Conservation (phyloP, 2,113 vertebrate genomes). For the Caracal caracal region DNA sequence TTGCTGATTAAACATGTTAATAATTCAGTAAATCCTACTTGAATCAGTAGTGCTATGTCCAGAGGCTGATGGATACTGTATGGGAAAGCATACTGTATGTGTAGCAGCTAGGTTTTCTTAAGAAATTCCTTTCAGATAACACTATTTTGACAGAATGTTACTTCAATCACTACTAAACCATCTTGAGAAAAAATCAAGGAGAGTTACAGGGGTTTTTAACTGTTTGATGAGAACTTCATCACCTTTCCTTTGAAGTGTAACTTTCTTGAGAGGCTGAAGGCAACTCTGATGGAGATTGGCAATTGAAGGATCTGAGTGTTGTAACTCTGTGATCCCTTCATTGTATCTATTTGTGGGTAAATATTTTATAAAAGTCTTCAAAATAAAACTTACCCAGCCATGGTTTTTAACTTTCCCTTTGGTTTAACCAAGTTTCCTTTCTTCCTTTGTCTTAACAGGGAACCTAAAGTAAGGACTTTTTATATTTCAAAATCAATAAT, state of each 20-base stretch:
- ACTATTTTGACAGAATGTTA: slow-evolving; percentile 71
- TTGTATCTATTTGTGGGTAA: slow-evolving; percentile 44
- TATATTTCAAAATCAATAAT: slow-evolving; percentile 13
- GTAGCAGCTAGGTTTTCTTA: background rate
- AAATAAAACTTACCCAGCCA: background rate
- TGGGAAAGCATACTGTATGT: background rate
- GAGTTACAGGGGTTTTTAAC: slow-evolving; percentile 31
- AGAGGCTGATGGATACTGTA: slow-evolving; percentile 46
- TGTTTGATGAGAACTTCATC: slow-evolving; percentile 51
- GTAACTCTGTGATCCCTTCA: background rate
- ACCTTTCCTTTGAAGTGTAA: slow-evolving; percentile 60
- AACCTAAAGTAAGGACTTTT: background rate
- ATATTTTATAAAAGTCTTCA: slow-evolving; percentile 47
- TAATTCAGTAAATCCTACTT: background rate
- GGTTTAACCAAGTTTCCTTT: background rate
- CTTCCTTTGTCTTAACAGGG: background rate
- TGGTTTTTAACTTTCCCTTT: background rate
- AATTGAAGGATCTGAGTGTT: background rate
- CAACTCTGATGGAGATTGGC: background rate
- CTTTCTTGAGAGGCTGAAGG: slow-evolving; percentile 51
- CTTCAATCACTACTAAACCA: slow-evolving; percentile 45
- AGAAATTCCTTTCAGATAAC: slow-evolving; percentile 67
- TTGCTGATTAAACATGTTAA: background rate
- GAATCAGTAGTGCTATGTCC: background rate
- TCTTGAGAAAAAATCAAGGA: slow-evolving; percentile 48